Base-by-base conservation (phyloP, 1,140 invertebrate genomes). In the Polypedilum pembai region DNA sequence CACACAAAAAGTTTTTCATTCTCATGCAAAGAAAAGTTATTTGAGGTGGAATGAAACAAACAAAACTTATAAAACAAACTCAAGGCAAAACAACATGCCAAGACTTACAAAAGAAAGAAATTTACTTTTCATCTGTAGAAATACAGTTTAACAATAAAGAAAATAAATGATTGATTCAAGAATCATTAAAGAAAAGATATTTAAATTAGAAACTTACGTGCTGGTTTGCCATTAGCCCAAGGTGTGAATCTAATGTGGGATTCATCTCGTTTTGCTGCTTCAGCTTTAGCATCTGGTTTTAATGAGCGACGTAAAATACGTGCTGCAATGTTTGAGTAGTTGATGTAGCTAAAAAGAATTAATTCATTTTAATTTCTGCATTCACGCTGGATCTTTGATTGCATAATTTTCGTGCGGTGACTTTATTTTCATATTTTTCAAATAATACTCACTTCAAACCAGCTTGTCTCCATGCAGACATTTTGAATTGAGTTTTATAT, bases 321-420 rank as follows among this genome's bases (percentile, higher is more conserved):
- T 10, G 94, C 94, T 78, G 93, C 92, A 80, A 96, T 94, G 80
- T 91, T 92, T 33, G 94, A 96, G 81, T 94, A 97, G 84, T 94
- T 93, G 82, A 96, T 92, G 84, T 97, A 97, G 85, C 94, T 96
- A 79, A 77, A 85, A 85, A 75, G 77, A 74, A 45, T 63, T 18
- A 73, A 33, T 69, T 12, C 12, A 77, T 45, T 75, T 76, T 74
- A 77, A 78, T 79, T 80, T 78, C 77, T 78, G 79, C 79, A 79
- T 77, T 73, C 76, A 69, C 74, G 74, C 76, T 77, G 77, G 74
- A 40, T 75, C 76, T 75, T 45, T 24, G 56, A 56, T 73, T 8
- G 73, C 21, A 73, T 56, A 73, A 72, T 76, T 75, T 75, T 56
- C n/a, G 45, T n/a, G 15, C 45, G 10, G 45, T 12, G 33, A 75